Percentiles rank a stretch among this genome's conserved stretches.
phyloP scores from a whole-genome alignment of 2,797 vertebrate species.

The Poeciliopsis turneri region DNA sequence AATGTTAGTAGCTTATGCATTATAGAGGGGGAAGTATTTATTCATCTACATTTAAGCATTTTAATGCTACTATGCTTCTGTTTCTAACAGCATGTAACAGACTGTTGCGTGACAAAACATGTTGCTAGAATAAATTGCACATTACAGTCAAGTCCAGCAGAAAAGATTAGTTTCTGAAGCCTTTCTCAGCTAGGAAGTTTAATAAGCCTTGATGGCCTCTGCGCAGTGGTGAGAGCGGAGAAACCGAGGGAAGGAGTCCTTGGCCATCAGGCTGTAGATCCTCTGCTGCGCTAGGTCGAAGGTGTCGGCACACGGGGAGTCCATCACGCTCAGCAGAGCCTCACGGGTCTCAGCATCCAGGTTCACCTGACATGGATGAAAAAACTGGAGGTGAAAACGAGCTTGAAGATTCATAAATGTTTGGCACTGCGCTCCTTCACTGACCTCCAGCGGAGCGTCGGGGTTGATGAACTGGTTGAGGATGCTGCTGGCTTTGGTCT shows the following conservation, averaged over 20 bases:
- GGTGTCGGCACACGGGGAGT: slow-evolving; percentile 63
- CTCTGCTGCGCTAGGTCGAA: slow-evolving; percentile 81
- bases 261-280: slow-evolving; percentile 84
- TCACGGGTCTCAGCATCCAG: slow-evolving; percentile 83
- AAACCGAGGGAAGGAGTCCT: slow-evolving; percentile 86
- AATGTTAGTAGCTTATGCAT: slow-evolving; percentile 9
- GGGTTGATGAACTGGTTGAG: slow-evolving; percentile 79
- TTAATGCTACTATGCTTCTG: slow-evolving; percentile 6
- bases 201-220: slow-evolving; percentile 53
- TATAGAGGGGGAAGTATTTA: neutral
- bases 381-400: neutral
- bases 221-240: slow-evolving; percentile 76
- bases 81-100: neutral
- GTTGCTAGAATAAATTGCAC: slow-evolving; percentile 14
- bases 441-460: slow-evolving; percentile 82
- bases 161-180: slow-evolving; percentile 29
- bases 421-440: neutral
- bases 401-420: neutral
- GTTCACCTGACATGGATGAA: slow-evolving; percentile 76
- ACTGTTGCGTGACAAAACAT: slow-evolving; percentile 11
- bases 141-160: slow-evolving; percentile 36
- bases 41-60: slow-evolving; percentile 11
- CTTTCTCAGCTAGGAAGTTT: slow-evolving; percentile 4
- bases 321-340: slow-evolving; percentile 66
- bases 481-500: slow-evolving; percentile 72